Evolutionary conservation across 53 echinoderm and acorn worm genomes (phyloP), one percentile per base, ranked within the genome.

Genomic region (Antedon mediterranea): DNA sequence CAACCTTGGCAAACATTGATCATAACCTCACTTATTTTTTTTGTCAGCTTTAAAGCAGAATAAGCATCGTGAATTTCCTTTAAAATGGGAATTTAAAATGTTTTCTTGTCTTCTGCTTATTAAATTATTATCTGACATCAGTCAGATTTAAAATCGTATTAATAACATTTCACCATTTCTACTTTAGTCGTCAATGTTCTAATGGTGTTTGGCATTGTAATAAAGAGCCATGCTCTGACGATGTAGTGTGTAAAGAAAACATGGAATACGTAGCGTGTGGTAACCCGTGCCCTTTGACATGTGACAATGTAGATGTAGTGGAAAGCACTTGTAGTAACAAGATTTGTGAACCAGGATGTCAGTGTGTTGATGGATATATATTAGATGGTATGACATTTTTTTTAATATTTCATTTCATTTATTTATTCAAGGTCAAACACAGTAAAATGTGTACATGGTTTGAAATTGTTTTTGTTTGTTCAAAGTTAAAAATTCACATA

Each of bases 141-240:
- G n/a, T n/a, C n/a, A n/a, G n/a, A n/a, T n/a, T n/a, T n/a, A n/a
- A n/a, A n/a, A n/a, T n/a, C n/a, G n/a, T n/a, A n/a, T n/a, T n/a
- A n/a, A n/a, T n/a, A n/a, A n/a, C n/a, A n/a, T n/a, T 41, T 41
- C 41, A 7, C 5, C 41, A 11, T 57, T 57, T 8, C 9, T 20
- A 57, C 26, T 33, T 28, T n/a, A 76, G 76, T 33, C 0, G 13
- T n/a, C n/a, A n/a, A 34, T 76, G 76, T 33, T 4, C 9, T 28
- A 76, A 14, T 4, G 76, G 76, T 76, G 34, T 28, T 32, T 76
- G 76, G 76, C 76, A 76, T 9, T 76, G 76, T 33, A 34, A 15
- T 3, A 34, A 76, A 15, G 34, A 33, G 4, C 26, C 32, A 0
- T 76, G 76, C 34, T 32, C 32, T 8, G 28, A 32, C 23, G 32